Evolutionary conservation across 1,140 invertebrate species (phyloP), one percentile per base, ranked within the genome.

Genomic region (Zaprionus inermis): DNA sequence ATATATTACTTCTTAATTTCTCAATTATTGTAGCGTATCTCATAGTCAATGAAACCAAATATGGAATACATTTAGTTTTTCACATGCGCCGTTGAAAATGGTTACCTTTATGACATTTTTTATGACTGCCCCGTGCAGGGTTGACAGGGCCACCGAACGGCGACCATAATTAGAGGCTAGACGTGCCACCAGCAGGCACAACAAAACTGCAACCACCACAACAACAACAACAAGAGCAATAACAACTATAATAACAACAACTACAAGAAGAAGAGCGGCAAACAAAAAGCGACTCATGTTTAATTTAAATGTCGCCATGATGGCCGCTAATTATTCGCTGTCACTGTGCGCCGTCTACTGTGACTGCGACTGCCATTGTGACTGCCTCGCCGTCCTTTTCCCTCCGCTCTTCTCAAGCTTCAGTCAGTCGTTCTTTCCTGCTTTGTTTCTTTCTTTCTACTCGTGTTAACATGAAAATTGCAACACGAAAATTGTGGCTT

Each of bases 101-200:
- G 73, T 66, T 79, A 83, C 75, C 84, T 80, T 88, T 86, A 86
- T 86, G 83, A 88, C 76, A 81, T 56, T 86, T 63, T 86, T 86
- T 86, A 86, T 69, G 83, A 88, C 67, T 75, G 81, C 28, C 76
- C 66, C 77, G 80, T 79, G 69, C 61, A 64, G 78, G 61, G 79
- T 66, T 79, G 79, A 68, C 73, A 72, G 67, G 55, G 74, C 52
- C 55, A 66, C 41, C 63, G 52, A 65, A 63, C 69, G 36, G 54
- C 66, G 44, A 72, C 63, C 70, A 78, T 86, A 86, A 88, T 88
- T 86, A 83, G 79, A 55, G 72, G 51, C 51, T 69, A 60, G 60
- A 66, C 57, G 52, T 52, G 74, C 60, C 36, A 46, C 22, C 32
- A 57, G 18, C 52, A 55, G 44, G 59, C 52, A 61, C 38, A 44